A percentile compares a stretch with the other conserved stretches of the same genome.
Conservation (phyloP, 2,113 vertebrate genomes). For the Antigone vipio region DNA sequence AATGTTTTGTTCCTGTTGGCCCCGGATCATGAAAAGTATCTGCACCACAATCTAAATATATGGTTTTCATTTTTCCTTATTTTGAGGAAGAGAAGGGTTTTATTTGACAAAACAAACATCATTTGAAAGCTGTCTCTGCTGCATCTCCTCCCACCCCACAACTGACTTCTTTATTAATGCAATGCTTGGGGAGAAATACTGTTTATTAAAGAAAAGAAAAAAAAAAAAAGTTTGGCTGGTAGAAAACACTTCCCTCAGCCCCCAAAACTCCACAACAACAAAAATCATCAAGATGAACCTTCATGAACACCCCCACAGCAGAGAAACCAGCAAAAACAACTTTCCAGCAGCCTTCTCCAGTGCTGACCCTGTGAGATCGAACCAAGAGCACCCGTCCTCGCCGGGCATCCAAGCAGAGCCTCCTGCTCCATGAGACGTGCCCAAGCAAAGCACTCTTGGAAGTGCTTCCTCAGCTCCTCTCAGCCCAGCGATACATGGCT, state of each 20-base stretch:
- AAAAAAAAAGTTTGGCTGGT: background rate
- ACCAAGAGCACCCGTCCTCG: fast-evolving
- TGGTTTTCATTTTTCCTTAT: background rate
- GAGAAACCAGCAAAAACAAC: background rate
- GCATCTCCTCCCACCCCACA: background rate
- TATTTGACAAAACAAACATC: background rate
- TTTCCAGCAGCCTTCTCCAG: background rate
- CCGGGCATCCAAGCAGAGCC: fast-evolving
- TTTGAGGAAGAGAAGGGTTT: background rate
- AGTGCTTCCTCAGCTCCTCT: background rate
- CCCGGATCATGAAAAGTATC: background rate
- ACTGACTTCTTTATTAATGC: background rate
- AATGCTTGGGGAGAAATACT: background rate
- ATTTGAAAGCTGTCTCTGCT: background rate
- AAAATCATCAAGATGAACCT: background rate
- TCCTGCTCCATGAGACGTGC: fast-evolving
- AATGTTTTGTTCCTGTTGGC: background rate
- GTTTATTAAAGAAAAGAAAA: background rate
- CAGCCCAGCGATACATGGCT: fast-evolving
- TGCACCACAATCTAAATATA: background rate
- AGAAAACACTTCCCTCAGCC: background rate
- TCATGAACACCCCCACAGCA: background rate
- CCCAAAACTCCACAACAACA: background rate
- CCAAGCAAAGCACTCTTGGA: background rate
- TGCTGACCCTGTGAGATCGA: fast-evolving